Evolutionary conservation across 2,888 invertebrate species (phyloP).

Genomic region (Drosophila subsilvestris): DNA sequence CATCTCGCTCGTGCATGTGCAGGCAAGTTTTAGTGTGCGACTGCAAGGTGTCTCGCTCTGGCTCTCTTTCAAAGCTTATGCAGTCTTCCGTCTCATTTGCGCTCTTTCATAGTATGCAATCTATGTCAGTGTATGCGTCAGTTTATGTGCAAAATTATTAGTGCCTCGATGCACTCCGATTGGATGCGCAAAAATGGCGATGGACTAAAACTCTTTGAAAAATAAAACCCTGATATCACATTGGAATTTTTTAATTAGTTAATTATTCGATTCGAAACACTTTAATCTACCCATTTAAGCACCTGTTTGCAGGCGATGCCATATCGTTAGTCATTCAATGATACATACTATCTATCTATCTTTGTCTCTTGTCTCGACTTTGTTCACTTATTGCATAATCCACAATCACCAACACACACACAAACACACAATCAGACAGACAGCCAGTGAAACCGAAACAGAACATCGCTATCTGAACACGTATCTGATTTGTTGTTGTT

Average conservation of each 20-base stretch:
- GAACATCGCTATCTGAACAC: conserved; percentile 47
- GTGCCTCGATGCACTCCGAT: conserved; percentile 54
- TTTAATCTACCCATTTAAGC: conserved; percentile 4
- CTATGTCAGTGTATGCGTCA: conserved; percentile 1
- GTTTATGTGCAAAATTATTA: conserved; percentile 7
- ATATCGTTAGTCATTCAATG: conserved; percentile 32
- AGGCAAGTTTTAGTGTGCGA: neutral
- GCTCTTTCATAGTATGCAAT: neutral
- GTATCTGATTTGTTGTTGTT: conserved; percentile 51
- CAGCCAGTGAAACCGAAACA: conserved; percentile 8
- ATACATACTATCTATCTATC: conserved; percentile 27
- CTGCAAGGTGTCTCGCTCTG: neutral
- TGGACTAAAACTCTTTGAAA: neutral
- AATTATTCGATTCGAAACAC: neutral
- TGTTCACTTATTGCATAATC: conserved; percentile 63
- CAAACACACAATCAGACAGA: conserved; percentile 22
- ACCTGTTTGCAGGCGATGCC: conserved; percentile 36
- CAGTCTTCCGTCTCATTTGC: neutral
- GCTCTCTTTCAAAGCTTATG: neutral
- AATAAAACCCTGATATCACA: neutral
- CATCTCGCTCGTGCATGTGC: neutral
- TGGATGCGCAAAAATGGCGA: conserved; percentile 71
- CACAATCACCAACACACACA: conserved; percentile 35
- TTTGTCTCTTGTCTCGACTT: conserved; percentile 17
- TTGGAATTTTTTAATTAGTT: neutral